Conservation (phyloP, 2,888 invertebrate genomes). For the Ectemnius cavifrons region DNA sequence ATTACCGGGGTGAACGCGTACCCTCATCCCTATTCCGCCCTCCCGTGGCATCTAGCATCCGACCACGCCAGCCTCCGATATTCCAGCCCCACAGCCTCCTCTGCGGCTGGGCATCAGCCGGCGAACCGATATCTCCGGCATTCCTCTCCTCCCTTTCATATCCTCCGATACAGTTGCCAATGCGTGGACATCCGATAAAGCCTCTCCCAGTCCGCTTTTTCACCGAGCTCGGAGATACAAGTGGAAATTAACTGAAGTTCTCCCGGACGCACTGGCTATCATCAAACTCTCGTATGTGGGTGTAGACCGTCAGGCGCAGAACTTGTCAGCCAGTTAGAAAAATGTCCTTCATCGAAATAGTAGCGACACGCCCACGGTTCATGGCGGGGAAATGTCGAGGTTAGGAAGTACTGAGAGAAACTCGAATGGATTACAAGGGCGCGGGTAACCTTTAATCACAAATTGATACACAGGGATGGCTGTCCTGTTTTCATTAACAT, state of each 20-base stretch:
- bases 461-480: conserved; percentile 64
- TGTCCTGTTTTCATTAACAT: conserved; percentile 75
- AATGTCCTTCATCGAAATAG: too few relatives aligned
- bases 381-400: background rate
- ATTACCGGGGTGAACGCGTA: conserved; percentile 70
- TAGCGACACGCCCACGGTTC: too few relatives aligned
- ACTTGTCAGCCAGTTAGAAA: too few relatives aligned
- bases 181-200: conserved; percentile 22
- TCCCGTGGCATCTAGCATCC: conserved; percentile 49
- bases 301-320: too few relatives aligned
- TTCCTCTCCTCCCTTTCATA: conserved; percentile 33
- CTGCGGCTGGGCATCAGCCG: conserved; percentile 44
- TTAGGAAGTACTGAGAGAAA: too few relatives aligned
- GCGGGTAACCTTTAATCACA: conserved; percentile 65
- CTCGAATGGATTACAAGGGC: conserved; percentile 7
- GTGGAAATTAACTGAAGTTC: background rate
- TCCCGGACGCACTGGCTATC: too few relatives aligned
- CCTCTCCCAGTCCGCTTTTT: conserved; percentile 17
- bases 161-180: conserved; percentile 37
- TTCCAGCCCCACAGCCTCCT: conserved; percentile 21
- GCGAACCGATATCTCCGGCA: conserved; percentile 55
- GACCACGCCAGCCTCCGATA: conserved; percentile 36
- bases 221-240: conserved; percentile 1
- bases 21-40: conserved; percentile 63
- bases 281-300: too few relatives aligned